Evolutionary conservation across 2,797 vertebrate genomes (phyloP).

Genomic region (Rhinichthys osculus): DNA sequence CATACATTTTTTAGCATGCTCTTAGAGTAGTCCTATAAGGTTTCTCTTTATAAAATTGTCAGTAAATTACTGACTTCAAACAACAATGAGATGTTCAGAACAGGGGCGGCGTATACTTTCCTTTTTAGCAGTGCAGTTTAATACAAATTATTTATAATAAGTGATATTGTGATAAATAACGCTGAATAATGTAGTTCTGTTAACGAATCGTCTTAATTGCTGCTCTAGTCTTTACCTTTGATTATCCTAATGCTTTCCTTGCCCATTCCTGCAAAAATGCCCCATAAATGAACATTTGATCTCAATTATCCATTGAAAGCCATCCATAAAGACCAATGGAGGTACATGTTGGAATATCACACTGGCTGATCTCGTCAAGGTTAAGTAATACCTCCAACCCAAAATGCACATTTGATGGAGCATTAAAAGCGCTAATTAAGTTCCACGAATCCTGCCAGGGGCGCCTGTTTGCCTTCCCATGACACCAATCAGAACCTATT

Average conservation of each 20-base stretch:
- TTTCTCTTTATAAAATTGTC: conserved; percentile 12
- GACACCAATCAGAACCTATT: conserved; percentile 39
- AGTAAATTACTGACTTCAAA: neutral
- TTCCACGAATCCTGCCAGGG: conserved; percentile 43
- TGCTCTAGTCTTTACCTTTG: conserved; percentile 46
- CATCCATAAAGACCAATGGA: conserved; percentile 71
- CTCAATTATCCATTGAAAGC: conserved; percentile 75
- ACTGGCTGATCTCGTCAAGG: conserved; percentile 71
- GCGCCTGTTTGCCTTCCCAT: conserved; percentile 9
- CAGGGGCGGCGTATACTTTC: neutral
- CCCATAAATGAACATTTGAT: conserved; percentile 75
- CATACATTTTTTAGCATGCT: neutral
- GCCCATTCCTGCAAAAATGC: conserved; percentile 71
- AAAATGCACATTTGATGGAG: conserved; percentile 67
- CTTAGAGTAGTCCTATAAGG: neutral
- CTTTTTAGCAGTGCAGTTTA: neutral
- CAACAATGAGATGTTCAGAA: neutral
- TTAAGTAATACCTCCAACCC: conserved; percentile 74
- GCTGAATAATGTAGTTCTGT: conserved; percentile 9
- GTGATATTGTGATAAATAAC: conserved; percentile 23
- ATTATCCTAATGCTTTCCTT: conserved; percentile 60
- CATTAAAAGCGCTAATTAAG: conserved; percentile 70
- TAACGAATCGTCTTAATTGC: conserved; percentile 15
- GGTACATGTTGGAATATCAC: conserved; percentile 72
- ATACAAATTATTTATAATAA: neutral